These are phyloP conservation scores for Chaetoderma sp. DNA, from an alignment of 2,888 invertebrate species.

Conservation along the genomic window DNA sequence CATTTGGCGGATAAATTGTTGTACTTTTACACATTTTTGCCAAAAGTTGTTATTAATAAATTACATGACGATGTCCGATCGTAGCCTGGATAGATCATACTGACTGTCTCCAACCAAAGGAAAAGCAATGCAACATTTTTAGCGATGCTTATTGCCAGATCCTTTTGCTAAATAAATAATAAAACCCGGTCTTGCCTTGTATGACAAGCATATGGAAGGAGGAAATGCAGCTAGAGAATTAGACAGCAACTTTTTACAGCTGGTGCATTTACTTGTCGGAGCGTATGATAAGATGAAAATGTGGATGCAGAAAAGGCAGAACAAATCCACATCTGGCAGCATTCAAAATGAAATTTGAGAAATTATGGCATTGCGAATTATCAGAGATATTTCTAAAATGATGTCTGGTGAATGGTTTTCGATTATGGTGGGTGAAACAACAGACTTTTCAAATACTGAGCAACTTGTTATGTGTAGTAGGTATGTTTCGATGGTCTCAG, in stretches of 20 bases:
- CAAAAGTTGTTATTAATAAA: no score
- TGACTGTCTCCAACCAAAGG: no score
- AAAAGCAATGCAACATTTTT: no score
- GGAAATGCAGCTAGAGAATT: slow-evolving; percentile 24
- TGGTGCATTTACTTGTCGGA: slow-evolving; percentile 27
- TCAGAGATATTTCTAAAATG: slow-evolving; percentile 24
- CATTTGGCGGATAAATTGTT: no score
- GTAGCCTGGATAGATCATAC: no score
- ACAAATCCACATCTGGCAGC: no score
- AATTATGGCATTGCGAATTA: slow-evolving; percentile 31
- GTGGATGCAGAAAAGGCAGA: slow-evolving; percentile 32
- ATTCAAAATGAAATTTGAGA: slow-evolving; percentile 39
- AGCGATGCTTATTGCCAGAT: no score
- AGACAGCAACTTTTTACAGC: slow-evolving; percentile 33
- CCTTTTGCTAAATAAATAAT: no score
- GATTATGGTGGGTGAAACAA: slow-evolving; percentile 39
- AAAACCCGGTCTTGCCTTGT: slow-evolving; percentile 31
- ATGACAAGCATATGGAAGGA: no score
- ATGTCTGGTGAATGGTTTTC: slow-evolving; percentile 17
- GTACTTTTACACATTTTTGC: no score
- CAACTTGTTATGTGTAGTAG: slow-evolving; percentile 38
- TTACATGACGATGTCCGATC: no score
- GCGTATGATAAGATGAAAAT: slow-evolving; percentile 17
- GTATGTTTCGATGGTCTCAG: slow-evolving; percentile 27
- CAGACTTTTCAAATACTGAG: no score